Percentiles rank a stretch among this genome's conserved stretches.
Evolutionary conservation across 2,797 vertebrate species (phyloP).

Genomic region (Lutjanus campechanus): DNA sequence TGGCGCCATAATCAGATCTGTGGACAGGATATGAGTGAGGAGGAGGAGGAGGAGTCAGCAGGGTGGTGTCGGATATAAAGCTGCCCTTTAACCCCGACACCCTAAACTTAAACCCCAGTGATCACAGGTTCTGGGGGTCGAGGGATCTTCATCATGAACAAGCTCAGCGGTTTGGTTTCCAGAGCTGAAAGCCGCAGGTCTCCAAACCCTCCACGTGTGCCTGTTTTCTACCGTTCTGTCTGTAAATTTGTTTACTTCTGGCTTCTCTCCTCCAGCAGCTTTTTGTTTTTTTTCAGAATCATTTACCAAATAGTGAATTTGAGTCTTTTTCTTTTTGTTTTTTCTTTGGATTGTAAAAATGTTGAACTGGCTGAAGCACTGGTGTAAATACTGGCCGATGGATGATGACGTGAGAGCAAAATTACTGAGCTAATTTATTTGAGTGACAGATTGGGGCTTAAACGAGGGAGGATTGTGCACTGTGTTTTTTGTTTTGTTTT

Average conservation of each 20-base stretch:
- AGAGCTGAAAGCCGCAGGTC: too few relatives aligned
- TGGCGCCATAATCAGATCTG: background rate
- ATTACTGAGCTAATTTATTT: constrained; percentile 68
- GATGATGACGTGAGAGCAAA: constrained; percentile 16
- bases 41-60: background rate
- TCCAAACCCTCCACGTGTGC: constrained; percentile 19
- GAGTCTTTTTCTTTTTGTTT: constrained; percentile 2
- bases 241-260: constrained; percentile 11
- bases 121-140: background rate
- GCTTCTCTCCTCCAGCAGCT: constrained; percentile 19
- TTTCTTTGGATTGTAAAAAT: constrained; percentile 6
- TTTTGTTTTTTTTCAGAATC: constrained; percentile 21
- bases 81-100: background rate
- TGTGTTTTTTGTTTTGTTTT: constrained; percentile 16
- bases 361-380: constrained; percentile 64
- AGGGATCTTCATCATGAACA: background rate
- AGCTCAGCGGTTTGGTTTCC: background rate
- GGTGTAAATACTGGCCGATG: constrained; percentile 65
- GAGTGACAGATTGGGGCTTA: constrained; percentile 6
- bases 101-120: background rate
- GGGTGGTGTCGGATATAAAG: background rate
- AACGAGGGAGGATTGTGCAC: constrained; percentile 1
- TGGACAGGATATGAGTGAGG: background rate
- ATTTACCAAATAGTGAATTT: background rate
- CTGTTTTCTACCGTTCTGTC: constrained; percentile 39